phyloP scores from a whole-genome alignment of 2,113 vertebrate genomes.

The Lepus europaeus region DNA sequence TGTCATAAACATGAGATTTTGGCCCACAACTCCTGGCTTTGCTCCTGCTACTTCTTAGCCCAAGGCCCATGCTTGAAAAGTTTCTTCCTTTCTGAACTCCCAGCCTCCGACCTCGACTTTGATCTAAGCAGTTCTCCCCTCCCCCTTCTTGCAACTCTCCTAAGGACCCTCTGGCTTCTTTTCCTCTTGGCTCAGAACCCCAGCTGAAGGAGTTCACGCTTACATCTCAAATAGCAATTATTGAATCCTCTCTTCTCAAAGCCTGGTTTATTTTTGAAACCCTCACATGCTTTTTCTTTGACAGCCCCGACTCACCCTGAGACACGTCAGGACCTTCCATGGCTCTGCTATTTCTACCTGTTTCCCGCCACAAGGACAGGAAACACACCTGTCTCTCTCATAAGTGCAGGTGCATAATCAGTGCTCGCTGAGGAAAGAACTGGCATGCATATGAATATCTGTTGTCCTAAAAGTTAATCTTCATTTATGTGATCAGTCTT shows the following conservation, averaged over 20 bases:
- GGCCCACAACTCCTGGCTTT: neutral
- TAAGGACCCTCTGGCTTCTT: neutral
- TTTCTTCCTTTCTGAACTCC: neutral
- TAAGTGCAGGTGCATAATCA: neutral
- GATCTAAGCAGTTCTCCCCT: neutral
- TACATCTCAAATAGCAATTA: rapidly evolving
- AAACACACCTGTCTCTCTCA: neutral
- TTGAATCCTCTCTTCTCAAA: neutral
- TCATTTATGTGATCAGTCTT: neutral
- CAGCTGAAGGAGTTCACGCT: neutral
- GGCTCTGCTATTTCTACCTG: neutral
- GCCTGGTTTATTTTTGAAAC: neutral
- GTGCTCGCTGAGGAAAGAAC: neutral
- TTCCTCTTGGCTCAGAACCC: neutral
- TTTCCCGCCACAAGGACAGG: rapidly evolving
- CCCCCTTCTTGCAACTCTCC: rapidly evolving
- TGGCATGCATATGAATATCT: neutral
- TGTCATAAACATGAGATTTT: neutral
- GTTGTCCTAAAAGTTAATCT: neutral
- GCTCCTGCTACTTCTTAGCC: neutral
- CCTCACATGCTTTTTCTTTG: neutral
- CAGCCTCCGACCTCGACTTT: neutral
- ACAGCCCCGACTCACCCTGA: neutral
- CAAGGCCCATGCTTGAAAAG: too few relatives aligned
- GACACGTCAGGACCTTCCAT: neutral